Evolutionary conservation across 2,888 invertebrate genomes (phyloP).

Genomic region (Nezara viridula): DNA sequence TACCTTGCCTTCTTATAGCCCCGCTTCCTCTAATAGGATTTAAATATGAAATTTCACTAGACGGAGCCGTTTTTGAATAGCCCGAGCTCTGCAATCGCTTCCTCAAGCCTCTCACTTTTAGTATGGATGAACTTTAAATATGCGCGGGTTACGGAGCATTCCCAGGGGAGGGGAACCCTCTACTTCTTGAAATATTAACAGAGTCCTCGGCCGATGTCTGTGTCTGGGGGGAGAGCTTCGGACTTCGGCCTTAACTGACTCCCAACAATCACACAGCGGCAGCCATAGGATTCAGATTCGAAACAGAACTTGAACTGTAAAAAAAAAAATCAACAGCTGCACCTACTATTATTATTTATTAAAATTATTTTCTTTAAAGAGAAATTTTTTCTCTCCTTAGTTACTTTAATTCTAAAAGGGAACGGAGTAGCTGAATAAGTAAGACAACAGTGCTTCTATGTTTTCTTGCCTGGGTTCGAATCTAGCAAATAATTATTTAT

Average conservation of each 20-base stretch:
- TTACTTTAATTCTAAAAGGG: too few relatives aligned
- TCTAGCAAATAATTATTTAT: too few relatives aligned
- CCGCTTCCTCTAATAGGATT: constrained; percentile 49
- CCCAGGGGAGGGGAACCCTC: background rate
- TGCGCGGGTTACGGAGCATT: constrained; percentile 40
- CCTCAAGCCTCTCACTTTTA: constrained; percentile 34
- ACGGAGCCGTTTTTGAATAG: constrained; percentile 35
- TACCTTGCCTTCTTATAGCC: constrained; percentile 55
- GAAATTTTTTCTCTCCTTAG: too few relatives aligned
- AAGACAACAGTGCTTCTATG: too few relatives aligned
- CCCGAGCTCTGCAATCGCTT: background rate
- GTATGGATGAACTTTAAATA: constrained; percentile 60
- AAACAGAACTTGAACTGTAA: too few relatives aligned
- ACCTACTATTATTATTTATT: too few relatives aligned
- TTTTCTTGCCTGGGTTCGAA: too few relatives aligned
- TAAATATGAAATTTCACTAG: constrained; percentile 48
- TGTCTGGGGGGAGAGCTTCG: background rate
- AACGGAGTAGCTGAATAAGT: too few relatives aligned
- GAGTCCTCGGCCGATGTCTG: background rate
- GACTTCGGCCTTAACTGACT: background rate
- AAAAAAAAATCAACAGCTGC: background rate
- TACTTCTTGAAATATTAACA: constrained; percentile 8
- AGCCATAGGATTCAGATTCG: background rate
- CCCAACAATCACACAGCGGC: background rate
- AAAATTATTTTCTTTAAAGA: too few relatives aligned